Percentiles rank a stretch among this genome's conserved stretches.
phyloP scores from a whole-genome alignment of 2,797 vertebrate species.

The Rhyacichthys aspro region DNA sequence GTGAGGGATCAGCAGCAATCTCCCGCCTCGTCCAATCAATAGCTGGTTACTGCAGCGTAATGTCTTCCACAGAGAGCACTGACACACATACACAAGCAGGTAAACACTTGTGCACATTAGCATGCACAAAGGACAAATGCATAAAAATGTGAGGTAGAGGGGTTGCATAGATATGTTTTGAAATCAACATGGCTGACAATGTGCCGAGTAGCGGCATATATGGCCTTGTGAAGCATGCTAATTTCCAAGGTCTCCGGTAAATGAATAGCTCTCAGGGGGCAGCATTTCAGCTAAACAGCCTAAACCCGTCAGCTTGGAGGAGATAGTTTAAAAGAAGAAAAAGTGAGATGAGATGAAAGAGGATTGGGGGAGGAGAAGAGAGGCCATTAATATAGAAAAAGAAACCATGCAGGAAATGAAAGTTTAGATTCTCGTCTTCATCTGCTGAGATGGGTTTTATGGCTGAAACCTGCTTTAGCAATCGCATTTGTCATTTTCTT shows the following conservation, averaged over 20 bases:
- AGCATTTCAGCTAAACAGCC: slow-evolving; percentile 50
- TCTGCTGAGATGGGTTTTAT: slow-evolving; percentile 36
- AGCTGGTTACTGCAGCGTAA: slow-evolving; percentile 70
- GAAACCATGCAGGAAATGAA: slow-evolving; percentile 67
- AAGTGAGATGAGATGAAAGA: slow-evolving; percentile 32
- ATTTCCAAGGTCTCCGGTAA: slow-evolving; percentile 65
- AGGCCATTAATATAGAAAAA: slow-evolving; percentile 52
- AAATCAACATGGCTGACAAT: slow-evolving; percentile 24
- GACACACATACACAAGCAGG: slow-evolving; percentile 30
- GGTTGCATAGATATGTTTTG: slow-evolving; percentile 9
- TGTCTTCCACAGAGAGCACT: slow-evolving; percentile 51
- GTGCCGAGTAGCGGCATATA: slow-evolving; percentile 19
- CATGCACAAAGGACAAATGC: slow-evolving; percentile 11
- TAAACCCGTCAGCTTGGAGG: slow-evolving; percentile 50
- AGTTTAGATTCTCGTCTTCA: slow-evolving; percentile 47
- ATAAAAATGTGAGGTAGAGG: background rate
- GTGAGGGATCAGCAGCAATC: slow-evolving; percentile 60
- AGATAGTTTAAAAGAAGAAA: slow-evolving; percentile 29
- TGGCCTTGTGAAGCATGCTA: slow-evolving; percentile 52
- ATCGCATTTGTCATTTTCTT: slow-evolving; percentile 38
- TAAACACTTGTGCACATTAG: slow-evolving; percentile 19
- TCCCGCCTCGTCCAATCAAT: slow-evolving; percentile 63
- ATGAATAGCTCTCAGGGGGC: slow-evolving; percentile 61
- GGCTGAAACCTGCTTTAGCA: slow-evolving; percentile 36
- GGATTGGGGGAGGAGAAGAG: slow-evolving; percentile 22